Base-by-base conservation (phyloP, 2,113 vertebrate species). In the Rhizomys pruinosus region DNA sequence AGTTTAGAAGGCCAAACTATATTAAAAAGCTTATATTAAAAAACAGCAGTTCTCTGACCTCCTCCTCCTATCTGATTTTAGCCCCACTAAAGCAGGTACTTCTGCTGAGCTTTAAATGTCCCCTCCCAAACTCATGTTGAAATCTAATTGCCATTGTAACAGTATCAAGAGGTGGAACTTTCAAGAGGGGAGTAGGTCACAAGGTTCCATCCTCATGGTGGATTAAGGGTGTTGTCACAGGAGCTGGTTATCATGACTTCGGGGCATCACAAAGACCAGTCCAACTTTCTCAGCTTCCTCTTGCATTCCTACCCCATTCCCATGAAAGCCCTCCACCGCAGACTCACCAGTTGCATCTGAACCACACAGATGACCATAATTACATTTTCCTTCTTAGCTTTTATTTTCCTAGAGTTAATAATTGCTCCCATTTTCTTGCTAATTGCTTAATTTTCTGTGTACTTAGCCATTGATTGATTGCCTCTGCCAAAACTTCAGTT, bases 1-100 rank as follows among this genome's bases (percentile, higher is more conserved):
- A 7, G 42, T 94, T 97, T 94, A 52, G 80, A 93, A 91, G 90
- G 59, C 39, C 37, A 92, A 84, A 84, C 2, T 34, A 16, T 52
- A 59, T 71, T 74, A 9, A 84, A 92, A 64, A 5, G 13, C 34
- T 95, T 71, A 5, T 79, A 44, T 55, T 23, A n/a, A 89, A n/a
- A 89, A 94, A 91, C 63, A 84, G 44, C 25, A 19, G 42, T 59
- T 34, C 29, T 44, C 20, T 87, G 22, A 63, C n/a, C 22, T 25
- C 8, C 71, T 2, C 15, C 9, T 29, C 1, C 34, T 44, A 25
- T 42, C 74, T 59, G 59, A 66, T 74, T 77, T 23, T 81, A 61
- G 39, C 34, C 74, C 39, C 12, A 57, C 71, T 1, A 37, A 71
- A 64, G 69, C 25, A 34, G 77, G 55, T 6, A 63, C 37, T 37